Evolutionary conservation across 2,888 invertebrate species (phyloP).

Genomic region (Caradrina clavipalpis): DNA sequence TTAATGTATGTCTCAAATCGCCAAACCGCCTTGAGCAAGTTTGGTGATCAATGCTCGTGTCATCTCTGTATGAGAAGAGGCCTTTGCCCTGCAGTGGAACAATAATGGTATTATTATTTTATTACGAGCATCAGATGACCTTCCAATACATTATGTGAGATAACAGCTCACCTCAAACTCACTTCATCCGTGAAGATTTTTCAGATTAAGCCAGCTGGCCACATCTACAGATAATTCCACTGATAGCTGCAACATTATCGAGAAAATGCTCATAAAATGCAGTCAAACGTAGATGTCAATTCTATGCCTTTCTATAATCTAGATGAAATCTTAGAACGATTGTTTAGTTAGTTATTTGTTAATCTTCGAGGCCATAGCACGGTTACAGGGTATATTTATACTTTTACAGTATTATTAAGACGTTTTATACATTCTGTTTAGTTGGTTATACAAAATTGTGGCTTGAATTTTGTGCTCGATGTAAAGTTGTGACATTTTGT

Average conservation of each 20-base stretch:
- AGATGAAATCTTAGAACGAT: conserved; percentile 19
- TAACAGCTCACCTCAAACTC: too few species aligned
- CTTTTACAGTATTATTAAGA: neutral
- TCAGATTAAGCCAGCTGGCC: neutral
- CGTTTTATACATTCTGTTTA: neutral
- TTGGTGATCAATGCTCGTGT: too few species aligned
- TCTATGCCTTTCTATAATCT: conserved; percentile 23
- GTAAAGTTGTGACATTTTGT: neutral
- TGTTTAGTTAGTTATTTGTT: conserved; percentile 31
- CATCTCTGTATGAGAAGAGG: too few species aligned
- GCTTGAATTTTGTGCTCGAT: neutral
- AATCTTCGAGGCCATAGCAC: neutral
- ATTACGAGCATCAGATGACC: too few species aligned
- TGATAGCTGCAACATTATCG: too few species aligned
- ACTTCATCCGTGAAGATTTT: neutral
- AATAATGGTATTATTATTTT: too few species aligned
- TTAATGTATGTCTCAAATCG: too few species aligned
- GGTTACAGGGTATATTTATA: neutral
- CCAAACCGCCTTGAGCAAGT: too few species aligned
- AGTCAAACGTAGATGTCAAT: conserved; percentile 23
- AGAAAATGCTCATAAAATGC: conserved; percentile 1
- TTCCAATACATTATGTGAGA: too few species aligned
- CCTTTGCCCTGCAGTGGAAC: too few species aligned
- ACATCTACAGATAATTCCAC: too few species aligned
- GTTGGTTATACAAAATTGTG: neutral